Percentiles rank a stretch among this genome's conserved stretches.
phyloP scores from a whole-genome alignment of 2,797 vertebrate genomes.

The Ceyx erithaca region DNA sequence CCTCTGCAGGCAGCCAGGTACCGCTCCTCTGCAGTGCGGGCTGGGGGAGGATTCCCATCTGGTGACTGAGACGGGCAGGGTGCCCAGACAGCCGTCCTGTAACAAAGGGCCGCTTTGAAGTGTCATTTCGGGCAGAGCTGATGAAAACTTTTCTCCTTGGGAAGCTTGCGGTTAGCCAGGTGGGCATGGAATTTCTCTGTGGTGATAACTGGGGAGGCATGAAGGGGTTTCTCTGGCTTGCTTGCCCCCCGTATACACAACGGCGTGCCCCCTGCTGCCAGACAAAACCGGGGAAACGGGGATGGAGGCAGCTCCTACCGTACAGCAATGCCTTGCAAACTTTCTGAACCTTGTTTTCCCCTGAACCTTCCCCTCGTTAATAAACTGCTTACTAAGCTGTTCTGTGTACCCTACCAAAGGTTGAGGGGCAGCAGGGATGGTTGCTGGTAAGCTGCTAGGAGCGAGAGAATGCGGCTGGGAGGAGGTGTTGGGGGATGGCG shows the following conservation, averaged over 20 bases:
- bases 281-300: slow-evolving; percentile 48
- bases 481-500: slow-evolving; percentile 42
- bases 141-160: neutral
- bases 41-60: neutral
- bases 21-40: neutral
- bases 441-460: neutral
- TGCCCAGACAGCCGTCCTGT: neutral
- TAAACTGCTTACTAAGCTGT: neutral
- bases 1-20: slow-evolving; percentile 56
- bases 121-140: neutral
- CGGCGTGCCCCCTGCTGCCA: slow-evolving; percentile 45
- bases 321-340: neutral
- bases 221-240: neutral
- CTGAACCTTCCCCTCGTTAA: neutral
- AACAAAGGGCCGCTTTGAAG: slow-evolving; percentile 44
- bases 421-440: no score
- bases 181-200: neutral
- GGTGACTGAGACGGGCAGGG: slow-evolving; percentile 37
- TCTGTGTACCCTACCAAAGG: neutral
- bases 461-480: slow-evolving; percentile 1
- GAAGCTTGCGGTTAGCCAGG: neutral
- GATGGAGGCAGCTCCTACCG: neutral
- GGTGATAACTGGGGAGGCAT: neutral
- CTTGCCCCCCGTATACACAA: neutral
- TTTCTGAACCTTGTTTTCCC: neutral